These are phyloP conservation scores for Virgularia gustaviana DNA, from an alignment of 92 coral and sea anemone species.

Conservation along the genomic window DNA sequence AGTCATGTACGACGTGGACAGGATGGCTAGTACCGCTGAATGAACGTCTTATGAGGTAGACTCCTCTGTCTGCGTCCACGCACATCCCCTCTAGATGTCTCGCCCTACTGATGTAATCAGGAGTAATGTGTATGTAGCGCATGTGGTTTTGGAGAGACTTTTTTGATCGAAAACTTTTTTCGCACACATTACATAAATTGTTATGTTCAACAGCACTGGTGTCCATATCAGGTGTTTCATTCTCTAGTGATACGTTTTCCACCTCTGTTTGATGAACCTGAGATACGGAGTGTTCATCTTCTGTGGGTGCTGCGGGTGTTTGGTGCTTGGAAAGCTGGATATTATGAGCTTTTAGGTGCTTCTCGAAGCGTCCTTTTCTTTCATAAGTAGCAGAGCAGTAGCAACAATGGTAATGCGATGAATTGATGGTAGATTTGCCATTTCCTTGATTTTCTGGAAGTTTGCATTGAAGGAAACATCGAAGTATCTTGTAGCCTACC, in stretches of 20 bases:
- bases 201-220: background rate
- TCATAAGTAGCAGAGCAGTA: conserved; percentile 18
- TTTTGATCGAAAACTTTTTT: conserved; percentile 38
- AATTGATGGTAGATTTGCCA: too few species aligned
- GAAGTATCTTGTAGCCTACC: background rate
- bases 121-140: conserved; percentile 41
- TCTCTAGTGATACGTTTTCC: too few species aligned
- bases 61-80: conserved; percentile 49
- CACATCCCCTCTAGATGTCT: conserved; percentile 42
- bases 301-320: too few species aligned
- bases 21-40: conserved; percentile 50
- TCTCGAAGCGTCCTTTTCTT: background rate
- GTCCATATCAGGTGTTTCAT: background rate
- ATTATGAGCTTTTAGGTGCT: conserved; percentile 38
- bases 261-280: too few species aligned
- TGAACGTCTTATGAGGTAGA: conserved; percentile 50
- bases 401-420: conserved; percentile 49
- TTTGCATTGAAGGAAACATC: background rate
- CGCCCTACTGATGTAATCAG: conserved; percentile 34
- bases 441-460: too few species aligned
- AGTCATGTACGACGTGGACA: conserved; percentile 22
- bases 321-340: too few species aligned
- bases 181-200: conserved; percentile 43
- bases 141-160: conserved; percentile 44
- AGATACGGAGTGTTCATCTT: background rate